Conservation (phyloP, 2,113 vertebrate genomes). For the Alces alces region DNA sequence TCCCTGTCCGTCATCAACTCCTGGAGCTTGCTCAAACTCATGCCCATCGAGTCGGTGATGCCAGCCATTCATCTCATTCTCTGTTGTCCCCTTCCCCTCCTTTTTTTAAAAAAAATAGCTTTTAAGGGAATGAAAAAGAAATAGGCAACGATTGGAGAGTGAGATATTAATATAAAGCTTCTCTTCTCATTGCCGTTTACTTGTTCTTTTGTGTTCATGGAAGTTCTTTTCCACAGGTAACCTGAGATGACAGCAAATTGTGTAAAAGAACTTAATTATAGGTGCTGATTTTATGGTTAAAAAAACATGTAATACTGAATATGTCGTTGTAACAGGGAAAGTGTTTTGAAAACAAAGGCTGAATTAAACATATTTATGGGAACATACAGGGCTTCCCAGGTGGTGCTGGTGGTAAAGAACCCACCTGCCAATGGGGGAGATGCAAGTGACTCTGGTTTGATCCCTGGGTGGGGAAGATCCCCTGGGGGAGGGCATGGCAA, state of each 20-base stretch:
- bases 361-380: not conserved
- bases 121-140: not conserved
- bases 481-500: not conserved
- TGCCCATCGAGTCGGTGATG: not conserved
- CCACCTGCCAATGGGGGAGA: not conserved
- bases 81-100: not conserved
- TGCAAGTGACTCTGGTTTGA: rapidly evolving
- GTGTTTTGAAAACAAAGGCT: not conserved
- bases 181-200: not conserved
- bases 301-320: not conserved
- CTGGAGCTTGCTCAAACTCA: not conserved
- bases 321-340: not conserved
- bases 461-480: rapidly evolving
- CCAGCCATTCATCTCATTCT: not conserved
- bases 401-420: not conserved
- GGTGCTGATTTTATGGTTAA: not conserved
- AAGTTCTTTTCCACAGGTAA: not conserved
- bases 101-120: not conserved
- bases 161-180: not conserved
- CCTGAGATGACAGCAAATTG: not conserved
- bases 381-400: not conserved
- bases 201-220: not conserved
- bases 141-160: not conserved
- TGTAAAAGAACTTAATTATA: not conserved
- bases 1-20: not conserved